phyloP scores from a whole-genome alignment of 2,888 invertebrate species.

The Platycheirus rosarum region DNA sequence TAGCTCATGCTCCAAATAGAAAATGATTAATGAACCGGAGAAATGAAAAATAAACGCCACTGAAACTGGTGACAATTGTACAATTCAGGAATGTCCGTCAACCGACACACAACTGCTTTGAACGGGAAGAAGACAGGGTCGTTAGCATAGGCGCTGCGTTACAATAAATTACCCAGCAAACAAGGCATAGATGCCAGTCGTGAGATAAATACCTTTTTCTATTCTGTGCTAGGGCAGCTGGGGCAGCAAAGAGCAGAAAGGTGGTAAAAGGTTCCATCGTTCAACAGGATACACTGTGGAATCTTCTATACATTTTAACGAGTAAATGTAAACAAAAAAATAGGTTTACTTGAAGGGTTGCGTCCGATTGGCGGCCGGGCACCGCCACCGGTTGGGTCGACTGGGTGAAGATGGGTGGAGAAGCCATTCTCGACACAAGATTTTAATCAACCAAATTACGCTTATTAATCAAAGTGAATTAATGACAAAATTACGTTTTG shows the following conservation, averaged over 20 bases:
- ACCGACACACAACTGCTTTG: conserved; percentile 38
- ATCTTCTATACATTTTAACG: conserved; percentile 38
- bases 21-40: conserved; percentile 73
- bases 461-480: conserved; percentile 76
- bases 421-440: conserved; percentile 61
- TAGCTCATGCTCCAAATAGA: conserved; percentile 48
- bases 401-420: not conserved
- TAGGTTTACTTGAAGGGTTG: conserved; percentile 24
- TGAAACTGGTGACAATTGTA: conserved; percentile 67
- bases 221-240: conserved; percentile 11
- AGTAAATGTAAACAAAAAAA: conserved; percentile 29
- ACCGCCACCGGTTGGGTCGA: too few species aligned
- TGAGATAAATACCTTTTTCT: conserved; percentile 59
- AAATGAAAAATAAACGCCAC: conserved; percentile 70
- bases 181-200: conserved; percentile 69
- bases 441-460: conserved; percentile 75
- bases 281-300: conserved; percentile 60
- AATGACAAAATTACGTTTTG: conserved; percentile 75
- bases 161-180: conserved; percentile 71
- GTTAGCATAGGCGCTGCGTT: conserved; percentile 69
- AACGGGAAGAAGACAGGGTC: conserved; percentile 63
- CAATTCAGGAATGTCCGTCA: conserved; percentile 59
- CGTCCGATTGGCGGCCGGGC: conserved; percentile 7
- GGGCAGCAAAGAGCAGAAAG: conserved; percentile 8
- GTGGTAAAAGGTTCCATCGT: conserved; percentile 31